A percentile compares a stretch with the other conserved stretches of the same genome.
phyloP scores from a whole-genome alignment of 2,888 invertebrate species.

The Teinopalpus imperialis region DNA sequence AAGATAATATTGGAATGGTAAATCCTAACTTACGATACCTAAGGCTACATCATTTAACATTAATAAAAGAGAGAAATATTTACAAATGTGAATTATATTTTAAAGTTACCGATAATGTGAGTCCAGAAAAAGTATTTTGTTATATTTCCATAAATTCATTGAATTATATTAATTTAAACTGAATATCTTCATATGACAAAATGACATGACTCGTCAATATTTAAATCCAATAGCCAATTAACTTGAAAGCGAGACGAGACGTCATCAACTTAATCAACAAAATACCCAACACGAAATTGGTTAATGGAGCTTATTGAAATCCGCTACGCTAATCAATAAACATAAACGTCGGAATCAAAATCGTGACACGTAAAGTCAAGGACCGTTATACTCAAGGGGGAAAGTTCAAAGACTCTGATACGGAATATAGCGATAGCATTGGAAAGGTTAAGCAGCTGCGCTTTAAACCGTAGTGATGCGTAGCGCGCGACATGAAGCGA shows the following conservation, averaged over 20 bases:
- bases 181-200: no score
- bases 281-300: conserved; percentile 66
- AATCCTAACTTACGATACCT: no score
- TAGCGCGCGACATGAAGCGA: conserved; percentile 63
- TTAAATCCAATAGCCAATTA: conserved; percentile 54
- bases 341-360: conserved; percentile 71
- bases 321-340: conserved; percentile 72
- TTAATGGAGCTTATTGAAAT: conserved; percentile 75
- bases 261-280: conserved; percentile 60
- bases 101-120: no score
- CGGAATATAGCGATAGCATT: conserved; percentile 44
- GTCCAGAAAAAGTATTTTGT: no score
- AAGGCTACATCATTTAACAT: no score
- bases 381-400: conserved; percentile 55
- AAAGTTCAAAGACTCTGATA: conserved; percentile 71
- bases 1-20: no score
- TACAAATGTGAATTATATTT: no score
- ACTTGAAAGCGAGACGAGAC: conserved; percentile 46
- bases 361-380: conserved; percentile 59
- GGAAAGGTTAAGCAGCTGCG: conserved; percentile 46
- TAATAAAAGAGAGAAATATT: no score
- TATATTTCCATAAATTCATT: no score
- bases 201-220: conserved; percentile 34
- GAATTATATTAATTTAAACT: no score
- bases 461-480: conserved; percentile 34